Evolutionary conservation across 2,888 invertebrate species (phyloP), one percentile per base, ranked within the genome.

Genomic region (Trissonchulus latispiculum): DNA sequence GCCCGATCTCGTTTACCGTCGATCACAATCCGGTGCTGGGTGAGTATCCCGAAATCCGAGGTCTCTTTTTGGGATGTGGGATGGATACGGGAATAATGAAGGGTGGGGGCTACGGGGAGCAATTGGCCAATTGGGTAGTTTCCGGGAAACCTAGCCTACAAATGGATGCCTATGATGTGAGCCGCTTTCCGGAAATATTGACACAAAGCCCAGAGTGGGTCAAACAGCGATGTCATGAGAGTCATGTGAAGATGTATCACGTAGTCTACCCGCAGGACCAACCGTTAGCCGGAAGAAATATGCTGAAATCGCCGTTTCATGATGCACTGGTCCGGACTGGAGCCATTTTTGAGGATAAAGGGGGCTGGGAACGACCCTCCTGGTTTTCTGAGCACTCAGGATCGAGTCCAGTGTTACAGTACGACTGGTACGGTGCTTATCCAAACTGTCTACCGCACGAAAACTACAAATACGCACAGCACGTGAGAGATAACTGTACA

Each of bases 31-130:
- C 94, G 0, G 81, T 94, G 37, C 86, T 94, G 86, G 94, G 93
- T 0, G 85, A 86, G 77, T 83, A 84, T 74, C 83, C 84, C 1
- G 78, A 80, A 28, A 78, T 87, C 15, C 76, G 82, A 84, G 93
- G 93, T 23, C 86, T 93, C 35, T 93, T 89, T 83, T 91, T 93
- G 82, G 91, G 90, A 76, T 91, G 91, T 80, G 94, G 91, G 0
- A 93, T 91, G 84, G 95, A 94, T 83, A 89, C 91, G 0, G 94
- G 94, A 0, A 91, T 95, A 90, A 92, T 92, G 90, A 88, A 92
- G 78, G 91, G 92, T 18, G 92, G 91, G 8, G 94, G 94, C 0
- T 91, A 91, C 78, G 91, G 90, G 0, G 89, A 91, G 80, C 91
- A 93, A 84, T 87, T 91, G 80, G 92, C 93, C 0, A 87, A 89